phyloP scores from a whole-genome alignment of 2,888 invertebrate genomes.

The Thecocarcelia acutangulata region DNA sequence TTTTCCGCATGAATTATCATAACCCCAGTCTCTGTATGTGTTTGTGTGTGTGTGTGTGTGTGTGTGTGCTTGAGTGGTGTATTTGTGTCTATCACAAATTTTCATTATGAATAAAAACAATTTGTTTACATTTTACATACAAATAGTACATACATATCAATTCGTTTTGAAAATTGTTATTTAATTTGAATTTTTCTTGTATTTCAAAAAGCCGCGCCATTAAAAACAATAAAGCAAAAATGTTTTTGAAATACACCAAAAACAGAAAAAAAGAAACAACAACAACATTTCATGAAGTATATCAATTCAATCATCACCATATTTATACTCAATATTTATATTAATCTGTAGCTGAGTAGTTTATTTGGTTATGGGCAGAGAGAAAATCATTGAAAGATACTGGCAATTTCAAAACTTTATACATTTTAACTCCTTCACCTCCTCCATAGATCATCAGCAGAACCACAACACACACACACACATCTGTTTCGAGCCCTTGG shows the following conservation, averaged over 20 bases:
- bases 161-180: conserved; percentile 37
- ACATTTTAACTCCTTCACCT: conserved; percentile 34
- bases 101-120: conserved; percentile 37
- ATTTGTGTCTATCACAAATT: conserved; percentile 26
- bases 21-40: no score
- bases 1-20: conserved; percentile 19
- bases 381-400: conserved; percentile 29
- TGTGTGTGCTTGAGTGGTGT: neutral
- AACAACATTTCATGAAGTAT: conserved; percentile 63
- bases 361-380: conserved; percentile 16
- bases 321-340: conserved; percentile 43
- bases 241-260: conserved; percentile 58
- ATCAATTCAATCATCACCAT: conserved; percentile 67
- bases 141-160: conserved; percentile 24
- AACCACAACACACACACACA: neutral
- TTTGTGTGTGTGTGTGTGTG: no score
- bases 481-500: neutral
- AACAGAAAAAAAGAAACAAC: conserved; percentile 21
- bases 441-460: conserved; percentile 16
- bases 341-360: conserved; percentile 11
- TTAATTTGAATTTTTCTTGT: conserved; percentile 17
- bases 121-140: conserved; percentile 51
- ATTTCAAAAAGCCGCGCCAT: conserved; percentile 46
- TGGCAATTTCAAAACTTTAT: neutral
- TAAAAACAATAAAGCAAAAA: conserved; percentile 45